phyloP scores from a whole-genome alignment of 2,888 invertebrate species.

The Nineta flava region DNA sequence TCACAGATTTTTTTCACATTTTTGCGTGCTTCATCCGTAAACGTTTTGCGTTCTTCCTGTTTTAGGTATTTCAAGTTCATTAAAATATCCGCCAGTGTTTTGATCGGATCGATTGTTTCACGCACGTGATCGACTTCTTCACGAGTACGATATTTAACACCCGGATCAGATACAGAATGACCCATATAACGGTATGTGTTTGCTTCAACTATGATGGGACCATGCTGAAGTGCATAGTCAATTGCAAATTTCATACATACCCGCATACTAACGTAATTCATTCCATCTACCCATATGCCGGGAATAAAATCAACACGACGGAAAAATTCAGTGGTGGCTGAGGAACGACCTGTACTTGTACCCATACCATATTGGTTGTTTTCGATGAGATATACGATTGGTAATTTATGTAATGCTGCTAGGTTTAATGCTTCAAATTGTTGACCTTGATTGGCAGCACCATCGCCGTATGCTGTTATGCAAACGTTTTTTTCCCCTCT shows the following conservation, averaged over 20 bases:
- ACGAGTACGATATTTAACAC: slow-evolving; percentile 76
- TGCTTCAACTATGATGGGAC: slow-evolving; percentile 60
- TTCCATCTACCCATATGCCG: slow-evolving; percentile 60
- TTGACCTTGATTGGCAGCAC: slow-evolving; percentile 80
- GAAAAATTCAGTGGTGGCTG: too few species aligned
- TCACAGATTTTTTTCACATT: background rate
- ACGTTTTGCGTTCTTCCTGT: too few species aligned
- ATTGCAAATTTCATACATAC: slow-evolving; percentile 47
- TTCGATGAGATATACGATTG: slow-evolving; percentile 81
- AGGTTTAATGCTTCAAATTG: slow-evolving; percentile 78
- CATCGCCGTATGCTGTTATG: slow-evolving; percentile 73
- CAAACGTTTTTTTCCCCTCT: slow-evolving; percentile 54
- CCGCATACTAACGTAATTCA: slow-evolving; percentile 58
- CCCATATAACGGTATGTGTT: slow-evolving; percentile 77
- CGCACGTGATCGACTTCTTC: slow-evolving; percentile 88
- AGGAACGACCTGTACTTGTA: slow-evolving; percentile 40
- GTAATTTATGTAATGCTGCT: slow-evolving; percentile 79
- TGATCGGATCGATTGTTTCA: slow-evolving; percentile 78
- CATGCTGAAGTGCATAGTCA: slow-evolving; percentile 46
- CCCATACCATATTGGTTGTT: slow-evolving; percentile 97
- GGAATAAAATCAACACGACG: too few species aligned
- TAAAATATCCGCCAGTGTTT: too few species aligned
- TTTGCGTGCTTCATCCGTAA: background rate
- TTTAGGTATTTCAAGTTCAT: too few species aligned
- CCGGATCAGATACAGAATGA: slow-evolving; percentile 95